Conservation (phyloP, 2,113 vertebrate genomes). For the Synodontis membranacea region DNA sequence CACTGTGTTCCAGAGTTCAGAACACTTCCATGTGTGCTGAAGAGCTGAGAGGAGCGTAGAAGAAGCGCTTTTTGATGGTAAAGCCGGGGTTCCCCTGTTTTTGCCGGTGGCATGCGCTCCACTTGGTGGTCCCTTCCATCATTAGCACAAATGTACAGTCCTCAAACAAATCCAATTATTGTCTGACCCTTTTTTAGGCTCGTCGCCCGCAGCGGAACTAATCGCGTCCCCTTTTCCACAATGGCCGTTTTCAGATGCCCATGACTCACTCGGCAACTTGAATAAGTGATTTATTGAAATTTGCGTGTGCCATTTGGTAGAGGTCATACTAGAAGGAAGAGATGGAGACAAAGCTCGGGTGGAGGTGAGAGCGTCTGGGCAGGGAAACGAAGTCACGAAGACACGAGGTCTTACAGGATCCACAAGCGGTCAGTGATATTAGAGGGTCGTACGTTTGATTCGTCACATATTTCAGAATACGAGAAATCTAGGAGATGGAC, state of each 20-base stretch:
- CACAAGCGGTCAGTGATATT: neutral
- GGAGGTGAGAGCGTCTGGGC: slow-evolving; percentile 70
- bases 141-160: slow-evolving; percentile 73
- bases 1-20: neutral
- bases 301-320: slow-evolving; percentile 57
- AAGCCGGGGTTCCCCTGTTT: slow-evolving; percentile 36
- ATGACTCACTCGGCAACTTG: slow-evolving; percentile 77
- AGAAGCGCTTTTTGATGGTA: slow-evolving; percentile 31
- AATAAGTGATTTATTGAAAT: slow-evolving; percentile 85
- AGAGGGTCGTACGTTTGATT: slow-evolving; percentile 9
- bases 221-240: slow-evolving; percentile 80
- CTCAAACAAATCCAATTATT: slow-evolving; percentile 88
- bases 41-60: slow-evolving; percentile 1
- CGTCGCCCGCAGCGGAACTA: slow-evolving; percentile 82
- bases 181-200: slow-evolving; percentile 77
- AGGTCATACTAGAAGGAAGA: slow-evolving; percentile 23
- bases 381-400: slow-evolving; percentile 73
- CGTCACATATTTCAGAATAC: neutral
- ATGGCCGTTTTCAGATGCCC: slow-evolving; percentile 72
- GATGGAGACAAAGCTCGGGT: slow-evolving; percentile 57
- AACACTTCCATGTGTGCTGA: slow-evolving; percentile 21
- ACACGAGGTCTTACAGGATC: slow-evolving; percentile 67
- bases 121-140: slow-evolving; percentile 80
- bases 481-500: neutral
- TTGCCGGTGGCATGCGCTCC: slow-evolving; percentile 54